Evolutionary conservation across 2,113 vertebrate genomes (phyloP), one percentile per base, ranked within the genome.

Genomic region (Phasianus colchicus): DNA sequence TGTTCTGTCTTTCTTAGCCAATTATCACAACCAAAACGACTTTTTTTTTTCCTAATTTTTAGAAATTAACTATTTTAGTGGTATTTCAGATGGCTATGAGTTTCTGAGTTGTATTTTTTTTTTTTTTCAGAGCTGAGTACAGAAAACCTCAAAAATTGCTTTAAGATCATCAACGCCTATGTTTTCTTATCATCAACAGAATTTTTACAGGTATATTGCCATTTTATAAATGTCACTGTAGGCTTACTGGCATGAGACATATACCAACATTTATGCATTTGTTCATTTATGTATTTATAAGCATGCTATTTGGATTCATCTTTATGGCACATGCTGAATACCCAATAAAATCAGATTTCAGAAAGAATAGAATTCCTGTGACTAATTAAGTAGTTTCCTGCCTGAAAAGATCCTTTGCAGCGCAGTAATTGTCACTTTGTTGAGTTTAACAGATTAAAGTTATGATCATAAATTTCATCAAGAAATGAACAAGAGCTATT

Each of bases 101-200:
- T 2, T 71, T 91, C 54, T 96, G 48, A 96, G 54, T 24, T 92
- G 22, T 91, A 74, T 86, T 57, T 86, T 55, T 81, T 89, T 78
- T 97, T 96, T 93, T 24, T 12, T 22, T 48, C 97, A 99, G 99
- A 99, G 92, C 83, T 99, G 95, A 99, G 99, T 97, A 98, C 99
- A 43, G 99, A 99, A 98, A 99, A 99, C 94, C 97, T 99, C 77
- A 98, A 98, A 84, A 99, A 98, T 64, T 99, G 99, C 97, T 99
- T 99, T 97, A 99, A 99, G 97, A 99, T 99, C 67, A 98, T 99
- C 96, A 99, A 98, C 88, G 99, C 98, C 83, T 99, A 99, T 97
- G 95, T 99, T 69, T 99, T 99, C 97, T 98, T 99, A 89, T 98
- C 99, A 17, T 98, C 99, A 69, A 95, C 98, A 55, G 99, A 99